These are phyloP conservation scores for Phallusia fumigata DNA, from an alignment of 23 tunicate species.

Conservation along the genomic window DNA sequence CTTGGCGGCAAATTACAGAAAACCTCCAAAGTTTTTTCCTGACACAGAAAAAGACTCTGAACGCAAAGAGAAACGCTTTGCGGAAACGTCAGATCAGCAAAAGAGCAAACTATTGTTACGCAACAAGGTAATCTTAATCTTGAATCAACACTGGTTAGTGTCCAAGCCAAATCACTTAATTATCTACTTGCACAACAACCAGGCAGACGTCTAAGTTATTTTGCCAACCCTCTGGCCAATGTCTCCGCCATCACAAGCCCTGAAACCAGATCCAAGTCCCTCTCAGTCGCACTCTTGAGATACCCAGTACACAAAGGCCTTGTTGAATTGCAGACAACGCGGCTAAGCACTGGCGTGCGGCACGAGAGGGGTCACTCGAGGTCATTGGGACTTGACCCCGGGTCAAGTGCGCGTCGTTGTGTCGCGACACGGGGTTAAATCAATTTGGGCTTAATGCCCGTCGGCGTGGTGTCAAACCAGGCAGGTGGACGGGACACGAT, in stretches of 20 bases:
- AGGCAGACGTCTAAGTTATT: not conserved
- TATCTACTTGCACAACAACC: not conserved
- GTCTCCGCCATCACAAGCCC: not conserved
- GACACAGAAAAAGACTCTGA: too few species aligned
- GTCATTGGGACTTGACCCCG: constrained; percentile 7
- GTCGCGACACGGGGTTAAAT: not conserved
- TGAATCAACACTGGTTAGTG: not conserved
- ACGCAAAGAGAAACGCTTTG: too few species aligned
- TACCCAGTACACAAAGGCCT: not conserved
- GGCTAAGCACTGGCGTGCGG: too few species aligned
- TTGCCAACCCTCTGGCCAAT: not conserved
- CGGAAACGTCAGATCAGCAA: not conserved
- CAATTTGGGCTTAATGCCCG: constrained; percentile 6
- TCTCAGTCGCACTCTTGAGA: not conserved
- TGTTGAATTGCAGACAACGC: too few species aligned
- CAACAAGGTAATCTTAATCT: not conserved
- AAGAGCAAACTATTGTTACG: too few species aligned
- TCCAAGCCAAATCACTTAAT: constrained; percentile 1
- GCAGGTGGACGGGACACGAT: too few species aligned
- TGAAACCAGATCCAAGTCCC: not conserved
- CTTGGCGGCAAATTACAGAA: too few species aligned
- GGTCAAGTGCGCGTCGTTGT: constrained; percentile 8
- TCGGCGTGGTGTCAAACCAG: not conserved
- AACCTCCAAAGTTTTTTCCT: too few species aligned
- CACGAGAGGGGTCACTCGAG: not conserved